phyloP scores from a whole-genome alignment of 2,113 vertebrate genomes.

The Dissostichus mawsoni region DNA sequence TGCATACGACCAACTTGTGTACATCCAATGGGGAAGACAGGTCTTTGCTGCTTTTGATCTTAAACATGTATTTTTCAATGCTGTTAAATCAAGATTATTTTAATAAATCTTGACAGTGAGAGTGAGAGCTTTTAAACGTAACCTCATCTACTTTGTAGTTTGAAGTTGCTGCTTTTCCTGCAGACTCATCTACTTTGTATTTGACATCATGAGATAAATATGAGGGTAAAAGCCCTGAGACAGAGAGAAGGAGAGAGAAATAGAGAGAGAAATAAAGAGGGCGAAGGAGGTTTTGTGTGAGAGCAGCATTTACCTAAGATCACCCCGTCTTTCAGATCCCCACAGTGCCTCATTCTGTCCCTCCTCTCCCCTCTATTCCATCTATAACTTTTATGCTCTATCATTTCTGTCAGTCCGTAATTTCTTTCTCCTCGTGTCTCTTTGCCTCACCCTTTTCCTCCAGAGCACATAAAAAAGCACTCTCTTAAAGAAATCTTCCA shows the following conservation, averaged over 20 bases:
- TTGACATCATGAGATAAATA: slow-evolving; percentile 57
- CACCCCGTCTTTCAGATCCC: slow-evolving; percentile 30
- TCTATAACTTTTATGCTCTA: slow-evolving; percentile 18
- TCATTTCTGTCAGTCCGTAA: slow-evolving; percentile 22
- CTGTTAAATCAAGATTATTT: neutral
- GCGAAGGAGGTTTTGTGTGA: neutral
- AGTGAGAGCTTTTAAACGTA: slow-evolving; percentile 33
- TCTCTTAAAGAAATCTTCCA: slow-evolving; percentile 27
- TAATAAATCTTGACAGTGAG: neutral
- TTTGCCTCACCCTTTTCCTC: neutral
- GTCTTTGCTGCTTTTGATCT: neutral
- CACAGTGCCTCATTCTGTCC: neutral
- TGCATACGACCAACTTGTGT: neutral
- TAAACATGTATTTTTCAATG: neutral
- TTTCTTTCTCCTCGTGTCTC: neutral
- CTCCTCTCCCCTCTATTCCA: neutral
- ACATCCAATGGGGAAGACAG: neutral
- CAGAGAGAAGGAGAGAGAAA: slow-evolving; percentile 2
- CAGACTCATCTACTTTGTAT: slow-evolving; percentile 51
- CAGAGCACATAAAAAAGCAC: neutral
- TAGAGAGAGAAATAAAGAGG: neutral
- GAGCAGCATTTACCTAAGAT: slow-evolving; percentile 20
- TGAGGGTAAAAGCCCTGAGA: slow-evolving; percentile 43
- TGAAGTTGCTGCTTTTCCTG: slow-evolving; percentile 34
- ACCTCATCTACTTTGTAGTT: slow-evolving; percentile 45